Base-by-base conservation (phyloP, 2,888 invertebrate species). In the Mantis religiosa region DNA sequence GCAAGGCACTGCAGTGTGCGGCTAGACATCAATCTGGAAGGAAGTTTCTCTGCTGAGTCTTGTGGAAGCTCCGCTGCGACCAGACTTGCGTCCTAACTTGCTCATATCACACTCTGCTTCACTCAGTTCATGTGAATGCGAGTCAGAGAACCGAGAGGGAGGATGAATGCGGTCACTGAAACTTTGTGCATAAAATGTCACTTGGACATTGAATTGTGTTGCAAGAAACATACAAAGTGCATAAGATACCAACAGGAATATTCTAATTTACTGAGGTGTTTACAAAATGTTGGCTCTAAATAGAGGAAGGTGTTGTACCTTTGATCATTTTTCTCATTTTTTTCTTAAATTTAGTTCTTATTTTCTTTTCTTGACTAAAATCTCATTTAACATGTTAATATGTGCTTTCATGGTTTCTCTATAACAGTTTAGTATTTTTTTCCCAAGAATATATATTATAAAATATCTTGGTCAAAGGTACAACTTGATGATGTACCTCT, bases 131-230 rank as follows among this genome's bases (percentile, higher is more conserved):
- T 92, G 90, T 3, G 91, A 91, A 89, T 91, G 91, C 9, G 91
- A 91, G 94, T 98, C 97, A 91, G 97, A 97, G 95, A 98, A 98
- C 91, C 97, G 96, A 92, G 96, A 96, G 92, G 97, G 97, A 92
- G 97, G 97, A 94, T 97, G 96, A 92, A 97, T 96, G 93, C 96
- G 96, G 92, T 97, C 97, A 94, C 96, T 96, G 95, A 96, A 97
- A 93, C 96, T 96, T 92, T 96, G 96, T 28, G 34, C 30, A 87
- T 28, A 83, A 83, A 20, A 41, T 34, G 34, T 12, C 34, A 85
- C 15, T 20, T 71, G 28, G 9, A 87, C 71, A 87, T 81, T 54
- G 15, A 81, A 87, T 27, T 81, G 28, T 85, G 54, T 71, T 71
- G 54, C 54, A 71, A 71, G 54, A 25, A 6, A 71, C 25, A 71